Base-by-base conservation (phyloP, 2,888 invertebrate species). In the Euzetes globulus region DNA sequence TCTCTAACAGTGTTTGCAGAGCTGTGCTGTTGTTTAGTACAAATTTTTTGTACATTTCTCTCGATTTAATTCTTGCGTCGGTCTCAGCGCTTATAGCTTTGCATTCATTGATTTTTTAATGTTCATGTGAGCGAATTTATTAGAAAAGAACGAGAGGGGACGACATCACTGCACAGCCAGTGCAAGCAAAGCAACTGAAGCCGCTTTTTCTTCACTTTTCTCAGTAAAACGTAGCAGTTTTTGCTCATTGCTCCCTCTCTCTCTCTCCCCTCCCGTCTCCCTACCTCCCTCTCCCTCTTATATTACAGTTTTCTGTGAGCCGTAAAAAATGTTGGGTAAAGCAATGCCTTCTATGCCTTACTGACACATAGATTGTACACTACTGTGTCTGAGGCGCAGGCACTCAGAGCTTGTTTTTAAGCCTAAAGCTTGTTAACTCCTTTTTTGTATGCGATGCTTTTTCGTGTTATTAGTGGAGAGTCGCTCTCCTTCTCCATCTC, bases 351-450 rank as follows among this genome's bases (percentile, higher is more conserved):
- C 52, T 52, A 52, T 19, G 55, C 63, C 63, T 63, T 63, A 63
- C 63, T 63, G 63, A 63, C 63, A 63, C 63, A 63, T 63, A 63
- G 33, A 63, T 63, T 27, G 63, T 63, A 33, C 63, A n/a, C 17
- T 63, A 63, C 63, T 63, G 63, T 63, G 63, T 17, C 27, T 7
- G 29, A 37, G 55, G 63, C 63, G 33, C 63, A 63, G 55, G 55
- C 55, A 55, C 25, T 55, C 52, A 55, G 22, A 33, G 63, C 63
- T 63, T 63, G 63, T 63, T 63, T 60, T 63, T 63, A 63, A 63
- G 63, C 63, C 63, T 33, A 63, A 63, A 63, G 63, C 63, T 63
- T 63, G 63, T 63, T 63, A 63, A 63, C 63, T 63, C 63, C 63
- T 63, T 63, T 33, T 63, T 33, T 63, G 17, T 33, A 63, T 63